Base-by-base conservation (phyloP, 2,113 vertebrate genomes). In the Sander vitreus region DNA sequence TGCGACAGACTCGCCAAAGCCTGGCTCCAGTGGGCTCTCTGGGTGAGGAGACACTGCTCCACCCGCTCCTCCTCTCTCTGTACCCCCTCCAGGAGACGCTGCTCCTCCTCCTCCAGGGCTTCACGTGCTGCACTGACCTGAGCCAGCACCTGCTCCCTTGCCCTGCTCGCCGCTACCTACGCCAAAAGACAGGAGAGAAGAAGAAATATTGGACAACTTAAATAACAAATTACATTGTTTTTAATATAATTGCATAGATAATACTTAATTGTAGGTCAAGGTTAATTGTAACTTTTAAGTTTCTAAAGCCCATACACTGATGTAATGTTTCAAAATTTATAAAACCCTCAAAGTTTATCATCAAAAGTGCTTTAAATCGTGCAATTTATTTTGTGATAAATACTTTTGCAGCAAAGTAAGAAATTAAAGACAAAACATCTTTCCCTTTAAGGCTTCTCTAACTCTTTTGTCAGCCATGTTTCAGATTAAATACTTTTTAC, bases 1-100 rank as follows among this genome's bases (percentile, higher is more conserved):
- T 92, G 79, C 5, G 94, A 83, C 21, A 99, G 96, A 67, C 94
- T 96, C 50, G 89, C 87, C 83, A 97, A 53, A 0, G 96, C 95
- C 77, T 98, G 95, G 0, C 85, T 89, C 98, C 98, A 99, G 95
- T 99, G 97, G 14, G 89, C 96, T 33, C 67, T 92, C 94, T 99
- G 97, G 0, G 97, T 99, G 72, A 99, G 94, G 89, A 99, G 97
- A 59, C 97, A 97, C 95, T 99, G 97, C 82, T 98, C 97, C 0
- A 93, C 96, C 15, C 96, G 91, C 89, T 99, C 97, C 90, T 99
- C 97, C 88, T 99, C 97, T 0, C 78, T 62, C 0, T 99, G 97
- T 80, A 97, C 96, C 87, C 88, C 93, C 88, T 98, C 97, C 91
- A 98, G 89, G 72, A 99, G 73, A 6, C 93, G 93, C 96, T 99